A percentile compares a stretch with the other conserved stretches of the same genome.
These are phyloP conservation scores for Microplitis manilae DNA, from an alignment of 2,888 invertebrate species.

Conservation along the genomic window DNA sequence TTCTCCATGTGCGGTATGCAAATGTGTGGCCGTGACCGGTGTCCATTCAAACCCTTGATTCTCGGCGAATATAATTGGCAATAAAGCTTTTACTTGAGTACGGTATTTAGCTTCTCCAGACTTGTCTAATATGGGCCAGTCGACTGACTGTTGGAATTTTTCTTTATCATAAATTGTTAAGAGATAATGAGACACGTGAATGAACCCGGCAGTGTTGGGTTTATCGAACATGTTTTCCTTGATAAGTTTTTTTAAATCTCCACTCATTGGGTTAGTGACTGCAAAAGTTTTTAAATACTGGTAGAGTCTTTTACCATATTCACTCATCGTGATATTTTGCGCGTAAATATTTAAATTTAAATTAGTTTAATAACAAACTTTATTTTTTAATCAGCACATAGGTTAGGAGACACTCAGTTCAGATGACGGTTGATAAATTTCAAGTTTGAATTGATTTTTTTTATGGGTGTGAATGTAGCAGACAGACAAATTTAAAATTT, in stretches of 20 bases:
- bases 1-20: not conserved
- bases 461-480: no score
- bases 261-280: conserved; percentile 50
- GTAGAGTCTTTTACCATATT: not conserved
- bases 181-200: conserved; percentile 63
- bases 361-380: no score
- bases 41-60: conserved; percentile 62
- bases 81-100: conserved; percentile 61
- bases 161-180: conserved; percentile 62
- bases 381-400: no score
- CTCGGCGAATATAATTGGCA: conserved; percentile 58
- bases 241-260: conserved; percentile 63
- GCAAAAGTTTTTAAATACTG: not conserved
- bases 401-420: no score
- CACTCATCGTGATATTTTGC: not conserved
- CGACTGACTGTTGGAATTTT: conserved; percentile 57
- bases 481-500: no score
- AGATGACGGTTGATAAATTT: no score
- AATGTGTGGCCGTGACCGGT: not conserved
- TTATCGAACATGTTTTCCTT: conserved; percentile 67
- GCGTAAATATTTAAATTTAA: no score
- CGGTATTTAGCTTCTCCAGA: conserved; percentile 65
- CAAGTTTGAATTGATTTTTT: no score
- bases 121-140: conserved; percentile 66
- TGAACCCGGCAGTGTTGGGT: conserved; percentile 66